These are phyloP conservation scores for Silurus aristotelis DNA, from an alignment of 2,797 vertebrate genomes.

Conservation along the genomic window DNA sequence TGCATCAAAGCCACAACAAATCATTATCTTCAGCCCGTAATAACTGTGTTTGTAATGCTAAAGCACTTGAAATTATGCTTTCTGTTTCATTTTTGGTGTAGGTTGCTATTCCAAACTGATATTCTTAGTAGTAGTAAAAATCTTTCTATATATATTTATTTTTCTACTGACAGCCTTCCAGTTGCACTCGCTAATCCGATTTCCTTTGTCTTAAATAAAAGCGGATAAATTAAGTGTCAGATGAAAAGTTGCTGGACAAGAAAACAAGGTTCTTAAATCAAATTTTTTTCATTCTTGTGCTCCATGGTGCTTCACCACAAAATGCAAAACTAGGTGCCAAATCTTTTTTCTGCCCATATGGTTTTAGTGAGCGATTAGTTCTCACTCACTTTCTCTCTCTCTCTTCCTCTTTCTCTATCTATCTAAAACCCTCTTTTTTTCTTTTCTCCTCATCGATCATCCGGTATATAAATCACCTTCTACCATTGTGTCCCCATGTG, in stretches of 20 bases:
- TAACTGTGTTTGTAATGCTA: neutral
- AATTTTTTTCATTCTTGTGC: neutral
- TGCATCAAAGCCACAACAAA: neutral
- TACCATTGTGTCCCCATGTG: neutral
- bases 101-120: neutral
- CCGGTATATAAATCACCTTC: conserved; percentile 5
- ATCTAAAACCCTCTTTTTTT: neutral
- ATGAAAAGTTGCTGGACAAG: neutral
- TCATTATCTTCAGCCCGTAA: neutral
- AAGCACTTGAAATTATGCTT: neutral
- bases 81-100: neutral
- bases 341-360: conserved; percentile 20
- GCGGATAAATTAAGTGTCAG: neutral
- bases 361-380: conserved; percentile 23
- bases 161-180: conserved; percentile 7
- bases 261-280: neutral
- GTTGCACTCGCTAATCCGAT: conserved; percentile 5
- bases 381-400: neutral
- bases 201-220: neutral
- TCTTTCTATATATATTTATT: neutral
- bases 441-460: conserved; percentile 15
- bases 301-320: neutral
- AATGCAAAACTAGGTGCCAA: conserved; percentile 1
- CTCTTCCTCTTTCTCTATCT: neutral
- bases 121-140: neutral